These are phyloP conservation scores for Romanogobio albipinnatus DNA, from an alignment of 2,113 vertebrate species.

Conservation along the genomic window DNA sequence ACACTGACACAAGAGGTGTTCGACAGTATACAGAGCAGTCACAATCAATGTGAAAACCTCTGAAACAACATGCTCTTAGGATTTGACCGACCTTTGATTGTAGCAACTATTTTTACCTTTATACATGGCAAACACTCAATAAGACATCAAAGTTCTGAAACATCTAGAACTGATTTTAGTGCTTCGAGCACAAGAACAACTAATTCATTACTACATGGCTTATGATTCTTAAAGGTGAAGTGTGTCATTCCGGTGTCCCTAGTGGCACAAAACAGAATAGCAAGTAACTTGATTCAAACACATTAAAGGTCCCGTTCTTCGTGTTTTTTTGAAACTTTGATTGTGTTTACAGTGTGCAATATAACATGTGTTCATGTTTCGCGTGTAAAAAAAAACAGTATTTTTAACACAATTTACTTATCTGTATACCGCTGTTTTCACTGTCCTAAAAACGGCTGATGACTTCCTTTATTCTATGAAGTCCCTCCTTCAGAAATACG, in stretches of 20 bases:
- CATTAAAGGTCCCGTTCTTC: no score
- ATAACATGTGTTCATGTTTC: no score
- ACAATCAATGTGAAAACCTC: slow-evolving; percentile 39
- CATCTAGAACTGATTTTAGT: not conserved
- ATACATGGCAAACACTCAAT: slow-evolving; percentile 38
- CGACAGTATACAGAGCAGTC: slow-evolving; percentile 14
- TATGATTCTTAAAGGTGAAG: slow-evolving; percentile 25
- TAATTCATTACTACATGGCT: slow-evolving; percentile 9
- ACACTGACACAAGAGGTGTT: slow-evolving; percentile 34
- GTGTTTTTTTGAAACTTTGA: no score
- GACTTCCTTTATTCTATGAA: no score
- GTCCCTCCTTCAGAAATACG: no score
- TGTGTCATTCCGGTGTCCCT: not conserved
- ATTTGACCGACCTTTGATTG: slow-evolving; percentile 47
- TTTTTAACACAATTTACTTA: no score
- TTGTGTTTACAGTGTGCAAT: no score
- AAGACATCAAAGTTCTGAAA: slow-evolving; percentile 29
- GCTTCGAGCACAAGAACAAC: not conserved
- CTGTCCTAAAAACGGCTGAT: no score
- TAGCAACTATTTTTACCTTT: slow-evolving; percentile 47
- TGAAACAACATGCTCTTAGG: slow-evolving; percentile 51
- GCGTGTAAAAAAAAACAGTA: no score
- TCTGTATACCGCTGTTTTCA: no score
- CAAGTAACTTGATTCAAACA: not conserved
- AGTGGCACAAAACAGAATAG: not conserved